Evolutionary conservation across 2,888 invertebrate genomes (phyloP).

Genomic region (Pelosia muscerda): DNA sequence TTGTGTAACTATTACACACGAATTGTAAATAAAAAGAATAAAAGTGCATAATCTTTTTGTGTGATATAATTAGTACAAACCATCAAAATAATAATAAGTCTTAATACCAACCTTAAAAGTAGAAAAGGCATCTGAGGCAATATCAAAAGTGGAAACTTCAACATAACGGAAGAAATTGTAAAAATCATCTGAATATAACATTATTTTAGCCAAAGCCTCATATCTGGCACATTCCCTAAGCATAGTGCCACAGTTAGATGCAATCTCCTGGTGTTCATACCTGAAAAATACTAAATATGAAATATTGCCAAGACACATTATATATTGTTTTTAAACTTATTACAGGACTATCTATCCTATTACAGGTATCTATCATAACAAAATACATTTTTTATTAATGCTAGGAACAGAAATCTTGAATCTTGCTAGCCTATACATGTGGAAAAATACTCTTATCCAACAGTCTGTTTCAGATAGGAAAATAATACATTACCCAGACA

Average conservation of each 20-base stretch:
- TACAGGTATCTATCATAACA: too few species aligned
- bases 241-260: conserved; percentile 99
- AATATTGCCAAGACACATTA: background rate
- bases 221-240: conserved; percentile 99
- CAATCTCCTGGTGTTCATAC: conserved; percentile 99
- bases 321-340: background rate
- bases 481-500: conserved; percentile 89
- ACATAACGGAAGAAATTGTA: conserved; percentile 99
- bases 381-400: background rate
- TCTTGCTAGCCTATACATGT: background rate
- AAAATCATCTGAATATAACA: conserved; percentile 99
- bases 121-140: conserved; percentile 99
- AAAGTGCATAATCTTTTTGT: background rate
- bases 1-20: background rate
- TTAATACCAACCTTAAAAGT: conserved; percentile 95
- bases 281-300: conserved; percentile 79
- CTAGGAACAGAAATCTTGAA: background rate
- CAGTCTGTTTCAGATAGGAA: background rate
- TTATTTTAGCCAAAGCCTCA: conserved; percentile 99
- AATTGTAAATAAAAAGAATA: background rate
- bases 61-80: background rate
- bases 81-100: background rate
- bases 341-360: too few species aligned
- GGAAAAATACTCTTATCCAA: background rate
- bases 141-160: conserved; percentile 99